Base-by-base conservation (phyloP, 2,113 vertebrate species). In the Hippocampus guttulatus region DNA sequence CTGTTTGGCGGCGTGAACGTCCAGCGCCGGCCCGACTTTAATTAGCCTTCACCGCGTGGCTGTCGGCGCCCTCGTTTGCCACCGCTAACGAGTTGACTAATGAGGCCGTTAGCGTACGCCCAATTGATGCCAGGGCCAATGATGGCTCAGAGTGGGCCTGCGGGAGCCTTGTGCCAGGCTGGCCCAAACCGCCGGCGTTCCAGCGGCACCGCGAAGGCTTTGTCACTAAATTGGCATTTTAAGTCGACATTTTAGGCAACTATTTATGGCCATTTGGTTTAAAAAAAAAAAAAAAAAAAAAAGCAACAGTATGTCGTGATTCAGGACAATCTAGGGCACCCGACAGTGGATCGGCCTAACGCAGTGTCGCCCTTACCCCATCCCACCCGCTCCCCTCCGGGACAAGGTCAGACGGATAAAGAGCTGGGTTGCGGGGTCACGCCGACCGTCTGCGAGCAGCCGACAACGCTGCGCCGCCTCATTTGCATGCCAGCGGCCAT, bases 51-150 rank as follows among this genome's bases (percentile, higher is more conserved):
- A 89, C 94, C 78, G 90, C 92, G 85, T 86, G 69, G 60, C 84
- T 89, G 86, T 93, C 93, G 92, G 89, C 85, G 90, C 94, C 91
- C 85, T 86, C 92, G 92, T 94, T 91, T 89, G 90, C 92, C 93
- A 91, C 92, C 92, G 84, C 93, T 95, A 95, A 96, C 94, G 93
- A 95, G 92, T 90, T 92, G 93, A 93, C 93, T 96, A 95, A 97
- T 95, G 94, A 96, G 94, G 94, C 93, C 92, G 94, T 94, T 95
- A 94, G 91, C 86, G 91, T 94, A 93, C 92, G 87, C 92, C 93
- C 77, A 90, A 92, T 91, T 92, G 91, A 94, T 92, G 91, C 86
- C 89, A 90, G 75, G 69, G 66, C 83, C 81, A 76, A 87, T 86
- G 79, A 86, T 75, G 83, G 85, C 85, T 88, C 85, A 83, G 74